Base-by-base conservation (phyloP, 1,140 invertebrate species). In the Teleogryllus occipitalis region DNA sequence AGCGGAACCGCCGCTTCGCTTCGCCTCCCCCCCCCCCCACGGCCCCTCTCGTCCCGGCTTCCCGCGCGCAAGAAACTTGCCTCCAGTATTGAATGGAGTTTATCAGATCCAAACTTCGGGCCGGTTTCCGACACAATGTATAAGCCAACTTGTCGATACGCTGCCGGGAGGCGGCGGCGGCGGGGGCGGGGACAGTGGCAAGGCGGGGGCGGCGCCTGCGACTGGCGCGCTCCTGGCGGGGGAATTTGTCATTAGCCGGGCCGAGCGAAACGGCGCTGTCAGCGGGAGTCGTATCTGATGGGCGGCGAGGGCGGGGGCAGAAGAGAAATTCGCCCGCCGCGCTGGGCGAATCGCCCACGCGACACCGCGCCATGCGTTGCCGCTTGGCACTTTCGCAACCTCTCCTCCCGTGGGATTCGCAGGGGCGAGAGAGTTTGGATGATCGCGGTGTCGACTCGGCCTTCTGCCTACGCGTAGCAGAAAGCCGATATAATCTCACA, bases 111-210 rank as follows among this genome's bases (percentile, higher is more conserved):
- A 65, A 65, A 65, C 54, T 65, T 65, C 54, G 54, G 7, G 54
- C 54, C 54, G 54, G 10, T 65, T 65, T 65, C 54, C 54, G 54
- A 65, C 54, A 65, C 54, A 65, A 65, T 65, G 54, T 65, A 65
- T 65, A 65, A 65, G 54, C 54, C 54, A 65, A 65, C 54, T 65
- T 65, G 54, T 65, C 54, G 54, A 65, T 65, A 65, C 54, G 54
- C 54, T 65, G 54, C 54, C 54, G 54, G 54, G 18, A 18, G 54
- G 27, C 27, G 27, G 27, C 27, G 7, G 54, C 18, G 10, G 18
- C 10, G 18, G 49, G 49, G 49, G 18, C 10, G 10, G 54, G 54
- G 10, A 18, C 10, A 65, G 18, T 10, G 54, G 10, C 54, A 65
- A 14, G 54, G 18, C 10, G 54, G 54, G 18, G 54, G 18, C 54